These are phyloP conservation scores for Halesus radiatus DNA, from an alignment of 1,140 invertebrate genomes.

Conservation along the genomic window DNA sequence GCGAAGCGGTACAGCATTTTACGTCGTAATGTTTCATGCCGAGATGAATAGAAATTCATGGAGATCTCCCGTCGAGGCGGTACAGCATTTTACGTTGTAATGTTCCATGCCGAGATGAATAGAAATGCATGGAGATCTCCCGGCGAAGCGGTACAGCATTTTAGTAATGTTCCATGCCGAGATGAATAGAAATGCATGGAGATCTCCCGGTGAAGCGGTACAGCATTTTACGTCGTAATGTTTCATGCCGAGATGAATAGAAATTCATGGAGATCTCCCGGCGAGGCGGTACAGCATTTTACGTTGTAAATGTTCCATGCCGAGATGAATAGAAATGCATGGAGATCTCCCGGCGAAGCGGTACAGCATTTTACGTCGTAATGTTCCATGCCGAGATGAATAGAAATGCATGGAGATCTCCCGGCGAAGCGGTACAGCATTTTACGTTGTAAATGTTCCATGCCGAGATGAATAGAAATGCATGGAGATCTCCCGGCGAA, in stretches of 20 bases:
- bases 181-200: slow-evolving; percentile 20
- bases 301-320: background rate
- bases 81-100: background rate
- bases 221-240: background rate
- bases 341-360: background rate
- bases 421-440: background rate
- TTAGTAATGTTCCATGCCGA: background rate
- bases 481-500: background rate
- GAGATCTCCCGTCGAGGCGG: background rate
- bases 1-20: background rate
- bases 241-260: background rate
- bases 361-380: background rate
- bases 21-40: background rate
- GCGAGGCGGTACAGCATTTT: background rate
- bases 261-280: slow-evolving; percentile 8
- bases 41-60: slow-evolving; percentile 17
- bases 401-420: slow-evolving; percentile 16
- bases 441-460: background rate
- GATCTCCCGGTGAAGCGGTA: background rate
- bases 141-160: background rate
- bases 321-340: slow-evolving; percentile 17
- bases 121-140: slow-evolving; percentile 16
- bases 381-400: background rate
- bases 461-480: slow-evolving; percentile 13
- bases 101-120: background rate